Conservation (phyloP, 2,797 vertebrate species). For the Bryconaethiops microstoma region DNA sequence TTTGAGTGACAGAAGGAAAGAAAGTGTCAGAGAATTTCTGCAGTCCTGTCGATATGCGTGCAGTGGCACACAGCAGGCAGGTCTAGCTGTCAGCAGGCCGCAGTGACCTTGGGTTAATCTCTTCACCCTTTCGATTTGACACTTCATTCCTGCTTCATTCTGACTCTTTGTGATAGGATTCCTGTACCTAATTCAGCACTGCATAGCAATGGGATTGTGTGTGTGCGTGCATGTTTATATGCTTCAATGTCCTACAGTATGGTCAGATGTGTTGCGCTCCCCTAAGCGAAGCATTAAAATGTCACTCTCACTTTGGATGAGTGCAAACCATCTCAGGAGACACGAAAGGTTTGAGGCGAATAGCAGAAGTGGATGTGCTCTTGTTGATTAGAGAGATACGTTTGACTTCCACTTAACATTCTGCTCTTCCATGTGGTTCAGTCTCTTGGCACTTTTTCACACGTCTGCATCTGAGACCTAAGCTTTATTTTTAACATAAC, state of each 20-base stretch:
- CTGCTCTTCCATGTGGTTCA: not conserved
- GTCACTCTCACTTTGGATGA: constrained; percentile 74
- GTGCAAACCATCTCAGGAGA: constrained; percentile 58
- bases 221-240: not conserved
- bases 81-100: constrained; percentile 57
- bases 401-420: not conserved
- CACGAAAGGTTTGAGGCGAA: constrained; percentile 62
- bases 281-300: constrained; percentile 67
- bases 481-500: not conserved
- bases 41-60: constrained; percentile 56
- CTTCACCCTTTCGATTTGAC: constrained; percentile 55
- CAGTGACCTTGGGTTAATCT: constrained; percentile 68
- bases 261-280: constrained; percentile 20
- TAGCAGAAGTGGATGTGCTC: not conserved
- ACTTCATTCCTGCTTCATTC: constrained; percentile 51
- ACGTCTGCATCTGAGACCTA: not conserved
- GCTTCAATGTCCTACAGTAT: constrained; percentile 6
- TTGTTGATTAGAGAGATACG: not conserved
- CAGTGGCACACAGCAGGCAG: constrained; percentile 54
- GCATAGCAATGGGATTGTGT: constrained; percentile 12
- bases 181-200: constrained; percentile 24
- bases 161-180: constrained; percentile 37
- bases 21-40: constrained; percentile 44
- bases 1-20: constrained; percentile 52
- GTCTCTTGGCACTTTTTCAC: not conserved